Conservation (phyloP, 2,888 invertebrate genomes). For the Ceramica pisi region DNA sequence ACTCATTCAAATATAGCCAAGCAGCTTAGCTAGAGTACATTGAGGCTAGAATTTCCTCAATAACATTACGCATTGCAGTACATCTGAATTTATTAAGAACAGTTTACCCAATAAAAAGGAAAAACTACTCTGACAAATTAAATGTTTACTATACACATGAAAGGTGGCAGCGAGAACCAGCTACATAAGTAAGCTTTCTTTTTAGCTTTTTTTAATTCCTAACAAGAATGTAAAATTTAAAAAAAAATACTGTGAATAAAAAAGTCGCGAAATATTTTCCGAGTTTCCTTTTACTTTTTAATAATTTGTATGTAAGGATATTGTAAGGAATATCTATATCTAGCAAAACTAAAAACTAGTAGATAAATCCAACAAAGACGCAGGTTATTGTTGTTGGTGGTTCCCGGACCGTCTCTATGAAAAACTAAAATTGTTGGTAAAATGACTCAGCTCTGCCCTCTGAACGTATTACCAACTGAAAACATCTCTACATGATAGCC, state of each 20-base stretch:
- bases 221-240: neutral
- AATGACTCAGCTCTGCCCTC: too few relatives aligned
- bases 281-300: conserved; percentile 3
- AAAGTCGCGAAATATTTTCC: neutral
- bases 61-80: neutral
- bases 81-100: neutral
- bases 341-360: too few relatives aligned
- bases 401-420: too few relatives aligned
- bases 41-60: neutral
- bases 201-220: too few relatives aligned
- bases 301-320: too few relatives aligned
- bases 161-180: neutral
- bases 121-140: neutral
- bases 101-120: neutral
- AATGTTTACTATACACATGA: neutral
- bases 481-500: too few relatives aligned
- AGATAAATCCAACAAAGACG: too few relatives aligned
- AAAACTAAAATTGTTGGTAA: too few relatives aligned
- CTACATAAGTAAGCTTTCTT: too few relatives aligned
- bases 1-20: neutral
- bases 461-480: too few relatives aligned
- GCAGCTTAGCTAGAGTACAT: neutral
- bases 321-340: too few relatives aligned
- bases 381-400: too few relatives aligned
- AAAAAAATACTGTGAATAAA: conserved; percentile 22